These are phyloP conservation scores for Struthidea cinerea DNA, from an alignment of 2,113 vertebrate genomes.

Conservation along the genomic window DNA sequence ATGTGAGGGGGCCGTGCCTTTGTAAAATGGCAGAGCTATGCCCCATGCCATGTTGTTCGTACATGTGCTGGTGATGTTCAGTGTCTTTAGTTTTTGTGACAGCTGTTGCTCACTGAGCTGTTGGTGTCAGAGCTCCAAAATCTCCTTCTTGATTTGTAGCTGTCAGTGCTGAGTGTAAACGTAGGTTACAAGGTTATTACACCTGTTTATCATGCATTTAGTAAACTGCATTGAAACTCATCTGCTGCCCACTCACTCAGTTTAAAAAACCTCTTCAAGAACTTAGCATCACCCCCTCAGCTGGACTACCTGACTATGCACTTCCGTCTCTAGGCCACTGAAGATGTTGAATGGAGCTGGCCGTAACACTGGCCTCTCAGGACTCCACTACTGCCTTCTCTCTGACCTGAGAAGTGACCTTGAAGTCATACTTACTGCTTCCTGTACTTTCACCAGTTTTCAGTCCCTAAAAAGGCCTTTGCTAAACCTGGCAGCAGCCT, in stretches of 20 bases:
- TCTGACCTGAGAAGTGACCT: neutral
- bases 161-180: neutral
- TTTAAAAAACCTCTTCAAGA: neutral
- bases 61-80: neutral
- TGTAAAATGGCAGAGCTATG: neutral
- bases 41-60: neutral
- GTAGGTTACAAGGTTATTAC: neutral
- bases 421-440: neutral
- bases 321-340: rapidly evolving
- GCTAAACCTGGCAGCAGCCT: neutral
- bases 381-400: neutral
- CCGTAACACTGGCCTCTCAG: neutral
- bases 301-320: neutral
- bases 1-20: neutral
- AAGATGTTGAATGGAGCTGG: neutral
- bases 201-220: neutral
- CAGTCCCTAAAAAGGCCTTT: neutral
- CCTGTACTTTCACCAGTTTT: neutral
- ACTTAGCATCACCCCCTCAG: neutral
- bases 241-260: neutral
- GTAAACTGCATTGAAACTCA: neutral
- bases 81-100: neutral
- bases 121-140: neutral
- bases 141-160: neutral
- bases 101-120: neutral